Conservation (phyloP, 2,888 invertebrate species). For the Sesia apiformis region DNA sequence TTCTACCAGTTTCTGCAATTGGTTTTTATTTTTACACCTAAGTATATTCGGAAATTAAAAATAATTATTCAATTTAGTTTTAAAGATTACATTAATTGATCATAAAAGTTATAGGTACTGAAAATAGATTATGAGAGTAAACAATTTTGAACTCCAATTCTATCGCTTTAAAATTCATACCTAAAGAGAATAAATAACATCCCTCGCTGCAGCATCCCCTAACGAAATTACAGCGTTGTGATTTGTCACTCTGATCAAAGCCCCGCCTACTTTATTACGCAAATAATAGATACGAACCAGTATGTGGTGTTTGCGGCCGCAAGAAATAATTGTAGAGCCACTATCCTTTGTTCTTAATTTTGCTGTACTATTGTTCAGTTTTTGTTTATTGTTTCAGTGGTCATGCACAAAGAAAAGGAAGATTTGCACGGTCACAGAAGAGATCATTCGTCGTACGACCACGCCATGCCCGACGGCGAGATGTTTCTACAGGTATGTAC, state of each 20-base stretch:
- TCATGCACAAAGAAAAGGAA: conserved; percentile 96
- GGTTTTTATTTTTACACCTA: no score
- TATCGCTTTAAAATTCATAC: not conserved
- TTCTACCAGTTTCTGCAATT: no score
- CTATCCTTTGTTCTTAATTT: no score
- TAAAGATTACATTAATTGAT: no score
- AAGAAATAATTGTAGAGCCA: no score
- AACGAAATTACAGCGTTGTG: conserved; percentile 10
- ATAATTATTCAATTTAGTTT: no score
- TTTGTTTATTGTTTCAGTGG: conserved; percentile 78
- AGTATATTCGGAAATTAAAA: no score
- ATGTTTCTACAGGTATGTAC: conserved; percentile 93
- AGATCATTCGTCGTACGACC: conserved; percentile 89
- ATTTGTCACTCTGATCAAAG: not conserved
- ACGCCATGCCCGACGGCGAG: conserved; percentile 93
- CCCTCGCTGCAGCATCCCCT: conserved; percentile 22
- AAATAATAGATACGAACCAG: not conserved
- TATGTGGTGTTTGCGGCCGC: not conserved
- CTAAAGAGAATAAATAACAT: not conserved
- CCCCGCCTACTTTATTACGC: not conserved
- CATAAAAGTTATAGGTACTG: not conserved
- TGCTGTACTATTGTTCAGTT: no score
- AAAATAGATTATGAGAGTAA: not conserved
- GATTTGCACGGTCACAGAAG: conserved; percentile 81
- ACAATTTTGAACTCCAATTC: not conserved